Evolutionary conservation across 37 sponge, comb jelly and placozoan genomes (phyloP), one percentile per base, ranked within the genome.

Genomic region (Diacarnus erythraeanus): DNA sequence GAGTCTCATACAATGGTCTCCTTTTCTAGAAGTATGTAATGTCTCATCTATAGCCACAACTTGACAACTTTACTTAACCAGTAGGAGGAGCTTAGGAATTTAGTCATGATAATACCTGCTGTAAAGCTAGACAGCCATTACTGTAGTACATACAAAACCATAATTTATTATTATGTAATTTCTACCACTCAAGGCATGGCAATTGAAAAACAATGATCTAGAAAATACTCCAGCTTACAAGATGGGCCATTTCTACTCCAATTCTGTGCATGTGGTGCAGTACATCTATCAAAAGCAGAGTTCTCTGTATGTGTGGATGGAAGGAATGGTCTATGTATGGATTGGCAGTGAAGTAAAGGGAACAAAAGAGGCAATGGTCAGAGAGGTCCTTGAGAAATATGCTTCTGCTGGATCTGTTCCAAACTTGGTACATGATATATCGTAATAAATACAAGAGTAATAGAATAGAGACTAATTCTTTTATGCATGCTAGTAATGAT

Each of bases 241-340:
- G 68, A 72, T 83, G 27, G 89, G 83, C 0, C 75, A 67, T 37
- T 88, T 88, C 60, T 26, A 69, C 21, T 82, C 83, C 35, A 23
- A 64, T 4, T 27, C 71, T 22, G 72, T 74, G 67, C 83, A 83
- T 70, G 40, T 87, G 42, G 31, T 76, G 0, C 71, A 87, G 41
- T 81, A 44, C 77, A 57, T n/a, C n/a, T 27, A 44, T 29, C 58
- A 27, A 37, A 42, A 68, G 2, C 70, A 69, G 38, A 57, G 57
- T 33, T 29, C 76, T 3, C 72, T 82, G 51, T 87, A 59, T 77
- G 47, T 58, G 38, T 87, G 87, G 87, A 42, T 81, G 38, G 87
- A 80, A 31, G 74, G 72, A 5, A 34, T 38, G 63, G 74, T 81
- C 30, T 81, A 57, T 33, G 36, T 81, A n/a, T 81, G 82, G 82